These are phyloP conservation scores for Timema podura DNA, from an alignment of 2,888 invertebrate genomes.

Conservation along the genomic window DNA sequence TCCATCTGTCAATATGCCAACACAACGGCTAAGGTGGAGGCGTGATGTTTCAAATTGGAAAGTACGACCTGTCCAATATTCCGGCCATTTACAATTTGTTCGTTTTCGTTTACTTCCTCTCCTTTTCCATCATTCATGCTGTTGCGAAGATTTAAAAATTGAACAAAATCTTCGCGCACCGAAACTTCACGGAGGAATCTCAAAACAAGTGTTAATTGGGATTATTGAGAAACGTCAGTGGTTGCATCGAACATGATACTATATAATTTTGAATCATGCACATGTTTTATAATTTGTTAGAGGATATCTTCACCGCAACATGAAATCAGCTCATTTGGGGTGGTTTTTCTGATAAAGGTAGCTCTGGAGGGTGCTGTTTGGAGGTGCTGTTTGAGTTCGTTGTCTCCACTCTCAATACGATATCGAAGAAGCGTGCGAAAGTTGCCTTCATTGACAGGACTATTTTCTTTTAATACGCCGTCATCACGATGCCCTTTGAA, in stretches of 20 bases:
- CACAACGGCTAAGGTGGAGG: conserved; percentile 16
- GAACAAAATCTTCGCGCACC: neutral
- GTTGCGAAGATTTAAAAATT: too few species aligned
- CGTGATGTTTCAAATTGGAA: conserved; percentile 9
- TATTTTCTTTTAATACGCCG: neutral
- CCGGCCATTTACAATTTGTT: neutral
- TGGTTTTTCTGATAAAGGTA: conserved; percentile 16
- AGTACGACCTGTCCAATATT: conserved; percentile 2
- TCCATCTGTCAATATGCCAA: conserved; percentile 31
- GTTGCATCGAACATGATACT: conserved; percentile 21
- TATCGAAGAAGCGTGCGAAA: conserved; percentile 18
- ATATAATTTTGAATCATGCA: conserved; percentile 6
- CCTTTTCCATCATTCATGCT: conserved; percentile 5
- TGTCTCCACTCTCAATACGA: conserved; percentile 20
- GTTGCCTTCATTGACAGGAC: conserved; percentile 23
- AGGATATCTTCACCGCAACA: conserved; percentile 18
- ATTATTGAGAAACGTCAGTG: conserved; percentile 12
- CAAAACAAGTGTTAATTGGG: neutral
- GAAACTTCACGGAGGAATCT: neutral
- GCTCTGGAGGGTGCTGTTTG: conserved; percentile 17
- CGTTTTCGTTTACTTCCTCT: conserved; percentile 18
- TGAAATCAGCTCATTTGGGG: conserved; percentile 20
- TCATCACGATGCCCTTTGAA: conserved; percentile 16
- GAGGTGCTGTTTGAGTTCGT: conserved; percentile 21
- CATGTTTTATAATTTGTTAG: conserved; percentile 11